Evolutionary conservation across 2,888 invertebrate species (phyloP), one percentile per base, ranked within the genome.

Genomic region (Branchellion lobata): DNA sequence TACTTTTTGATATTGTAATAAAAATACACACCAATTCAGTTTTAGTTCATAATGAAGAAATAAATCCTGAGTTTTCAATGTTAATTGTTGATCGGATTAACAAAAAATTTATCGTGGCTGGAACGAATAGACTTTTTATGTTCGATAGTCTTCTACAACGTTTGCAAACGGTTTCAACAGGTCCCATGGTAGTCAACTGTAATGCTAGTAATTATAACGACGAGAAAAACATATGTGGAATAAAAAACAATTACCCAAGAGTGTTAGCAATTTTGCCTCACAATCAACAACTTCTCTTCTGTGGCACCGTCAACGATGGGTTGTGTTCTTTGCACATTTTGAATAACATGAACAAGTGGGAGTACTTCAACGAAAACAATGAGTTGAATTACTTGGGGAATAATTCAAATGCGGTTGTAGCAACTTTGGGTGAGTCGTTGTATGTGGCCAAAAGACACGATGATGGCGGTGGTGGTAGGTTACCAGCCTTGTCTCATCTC

Each of bases 371-470:
- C 31, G 29, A 61, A 0, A 47, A 34, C 24, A 82, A 81, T 36
- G 57, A 31, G 24, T 76, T 81, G n/a, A 82, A 81, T 57, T 80
- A 78, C 68, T 24, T 80, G 14, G 82, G 82, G 14, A 74, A 80
- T 47, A 36, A 34, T 40, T 40, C 40, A 40, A 40, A 40, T 24
- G 68, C 65, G 18, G 68, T 65, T 47, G 73, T 78, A 3, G 79
- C 73, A 73, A 11, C 57, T 24, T 14, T 24, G 14, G 53, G n/a
- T 27, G 24, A 34, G 5, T 73, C 79, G 21, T 34, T 84, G 0
- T 84, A 83, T 79, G 83, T 83, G 11, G 84, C 82, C 57, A 81
- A 80, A 24, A 81, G 82, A 18, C 84, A 82, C 71, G 84, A 84
- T 79, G 82, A 78, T 33, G 34, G 27, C 21, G 34, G 24, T 36